phyloP scores from a whole-genome alignment of 1,140 invertebrate species.

The Neodiprion virginianus region DNA sequence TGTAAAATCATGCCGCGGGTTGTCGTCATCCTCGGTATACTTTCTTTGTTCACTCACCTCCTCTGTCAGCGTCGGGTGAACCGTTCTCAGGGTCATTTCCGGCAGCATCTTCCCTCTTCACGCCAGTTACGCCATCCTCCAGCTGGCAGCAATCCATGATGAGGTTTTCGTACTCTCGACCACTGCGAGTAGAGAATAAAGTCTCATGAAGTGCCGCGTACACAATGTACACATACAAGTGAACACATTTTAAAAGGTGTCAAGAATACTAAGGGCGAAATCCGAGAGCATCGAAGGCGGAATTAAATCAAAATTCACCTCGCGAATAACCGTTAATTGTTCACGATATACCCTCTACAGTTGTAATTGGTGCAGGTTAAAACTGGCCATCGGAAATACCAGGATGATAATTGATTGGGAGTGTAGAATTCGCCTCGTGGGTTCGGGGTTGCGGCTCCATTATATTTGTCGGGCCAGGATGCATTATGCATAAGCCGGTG shows the following conservation, averaged over 20 bases:
- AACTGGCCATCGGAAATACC: not conserved
- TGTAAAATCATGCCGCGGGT: too few relatives aligned
- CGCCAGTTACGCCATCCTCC: conserved; percentile 77
- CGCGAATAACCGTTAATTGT: not conserved
- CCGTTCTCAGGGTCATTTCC: conserved; percentile 84
- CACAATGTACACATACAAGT: not conserved
- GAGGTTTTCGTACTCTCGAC: conserved; percentile 86
- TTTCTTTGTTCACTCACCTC: conserved; percentile 61
- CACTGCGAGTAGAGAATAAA: conserved; percentile 64
- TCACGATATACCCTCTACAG: not conserved
- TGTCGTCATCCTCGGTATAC: not conserved
- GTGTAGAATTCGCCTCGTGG: not conserved
- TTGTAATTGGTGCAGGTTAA: not conserved
- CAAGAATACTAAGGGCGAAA: too few relatives aligned
- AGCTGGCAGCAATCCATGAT: conserved; percentile 94
- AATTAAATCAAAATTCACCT: too few relatives aligned
- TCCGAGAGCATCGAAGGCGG: too few relatives aligned
- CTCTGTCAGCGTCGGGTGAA: conserved; percentile 83
- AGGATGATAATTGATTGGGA: not conserved
- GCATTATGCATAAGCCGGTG: not conserved
- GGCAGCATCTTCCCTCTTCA: conserved; percentile 80
- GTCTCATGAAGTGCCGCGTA: not conserved
- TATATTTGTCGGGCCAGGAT: not conserved
- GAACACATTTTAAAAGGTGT: too few relatives aligned
- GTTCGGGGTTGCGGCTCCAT: not conserved